phyloP scores from a whole-genome alignment of 2,888 invertebrate genomes.

The Erannis defoliaria region DNA sequence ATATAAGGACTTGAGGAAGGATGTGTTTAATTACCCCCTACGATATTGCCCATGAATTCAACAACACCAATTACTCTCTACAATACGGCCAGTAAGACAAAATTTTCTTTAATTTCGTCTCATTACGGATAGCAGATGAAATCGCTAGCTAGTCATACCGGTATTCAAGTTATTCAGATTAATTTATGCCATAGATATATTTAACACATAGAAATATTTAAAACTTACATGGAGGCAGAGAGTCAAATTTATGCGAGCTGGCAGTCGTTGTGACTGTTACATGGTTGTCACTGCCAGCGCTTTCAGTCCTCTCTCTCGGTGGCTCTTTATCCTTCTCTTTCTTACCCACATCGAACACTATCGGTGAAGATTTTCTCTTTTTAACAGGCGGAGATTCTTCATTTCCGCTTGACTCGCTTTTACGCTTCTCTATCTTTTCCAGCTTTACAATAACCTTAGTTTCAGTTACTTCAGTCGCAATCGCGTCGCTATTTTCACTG shows the following conservation, averaged over 20 bases:
- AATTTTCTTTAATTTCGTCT: too few relatives aligned
- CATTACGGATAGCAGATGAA: too few relatives aligned
- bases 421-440: constrained; percentile 53
- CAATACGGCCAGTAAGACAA: too few relatives aligned
- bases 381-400: constrained; percentile 57
- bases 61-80: too few relatives aligned
- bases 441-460: constrained; percentile 69
- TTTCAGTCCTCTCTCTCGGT: constrained; percentile 79
- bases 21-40: too few relatives aligned
- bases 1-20: too few relatives aligned
- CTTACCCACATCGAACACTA: constrained; percentile 82
- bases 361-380: constrained; percentile 84
- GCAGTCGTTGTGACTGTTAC: constrained; percentile 68
- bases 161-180: too few relatives aligned
- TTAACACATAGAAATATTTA: neutral
- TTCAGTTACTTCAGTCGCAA: constrained; percentile 38
- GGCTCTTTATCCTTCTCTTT: constrained; percentile 61
- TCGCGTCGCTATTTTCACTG: constrained; percentile 28
- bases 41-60: too few relatives aligned
- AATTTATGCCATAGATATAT: too few relatives aligned
- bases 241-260: constrained; percentile 84
- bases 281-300: constrained; percentile 77
- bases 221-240: constrained; percentile 86
- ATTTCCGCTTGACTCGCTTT: constrained; percentile 44
- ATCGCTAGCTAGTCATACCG: too few relatives aligned